phyloP scores from a whole-genome alignment of 2,888 invertebrate genomes.

The Sipunculus nudus region DNA sequence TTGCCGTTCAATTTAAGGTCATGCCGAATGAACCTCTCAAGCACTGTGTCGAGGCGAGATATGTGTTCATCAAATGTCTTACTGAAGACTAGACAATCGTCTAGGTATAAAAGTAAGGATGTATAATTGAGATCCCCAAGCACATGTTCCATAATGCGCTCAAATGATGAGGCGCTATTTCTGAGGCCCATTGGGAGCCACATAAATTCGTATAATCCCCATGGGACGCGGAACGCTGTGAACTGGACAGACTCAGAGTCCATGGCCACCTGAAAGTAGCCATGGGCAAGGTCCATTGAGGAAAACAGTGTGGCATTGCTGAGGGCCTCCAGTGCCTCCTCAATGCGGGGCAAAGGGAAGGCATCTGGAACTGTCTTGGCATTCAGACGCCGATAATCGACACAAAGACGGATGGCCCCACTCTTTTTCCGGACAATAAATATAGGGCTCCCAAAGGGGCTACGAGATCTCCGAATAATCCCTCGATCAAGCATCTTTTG shows the following conservation, averaged over 20 bases:
- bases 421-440: too few species aligned
- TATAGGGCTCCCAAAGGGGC: too few species aligned
- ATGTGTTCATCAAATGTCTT: neutral
- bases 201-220: slow-evolving; percentile 4
- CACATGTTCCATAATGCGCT: neutral
- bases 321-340: too few species aligned
- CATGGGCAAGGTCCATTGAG: too few species aligned
- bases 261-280: too few species aligned
- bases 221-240: neutral
- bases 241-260: neutral
- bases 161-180: slow-evolving; percentile 1
- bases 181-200: neutral
- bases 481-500: too few species aligned
- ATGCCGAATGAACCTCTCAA: neutral
- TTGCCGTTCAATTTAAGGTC: neutral
- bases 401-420: too few species aligned
- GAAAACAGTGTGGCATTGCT: too few species aligned
- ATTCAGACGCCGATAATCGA: too few species aligned
- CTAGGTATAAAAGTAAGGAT: neutral
- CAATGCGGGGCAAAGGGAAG: too few species aligned
- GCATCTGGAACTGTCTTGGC: too few species aligned
- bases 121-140: neutral
- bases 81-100: neutral
- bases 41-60: neutral
- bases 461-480: too few species aligned